phyloP scores from a whole-genome alignment of 2,888 invertebrate species.

The Drosophila meridiana region DNA sequence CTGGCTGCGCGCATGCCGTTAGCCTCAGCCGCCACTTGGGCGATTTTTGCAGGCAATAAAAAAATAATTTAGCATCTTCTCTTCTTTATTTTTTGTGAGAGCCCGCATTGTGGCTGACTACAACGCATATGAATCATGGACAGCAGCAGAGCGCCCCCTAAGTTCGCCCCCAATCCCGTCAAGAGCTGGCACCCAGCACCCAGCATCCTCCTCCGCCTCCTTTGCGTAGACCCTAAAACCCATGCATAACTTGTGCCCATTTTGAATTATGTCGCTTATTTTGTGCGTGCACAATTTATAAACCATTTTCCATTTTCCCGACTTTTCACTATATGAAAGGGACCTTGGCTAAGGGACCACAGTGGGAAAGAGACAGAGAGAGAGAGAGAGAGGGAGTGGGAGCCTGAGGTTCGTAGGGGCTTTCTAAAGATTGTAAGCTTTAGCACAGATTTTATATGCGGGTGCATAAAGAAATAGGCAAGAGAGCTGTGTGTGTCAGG shows the following conservation, averaged over 20 bases:
- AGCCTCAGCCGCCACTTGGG: constrained; percentile 17
- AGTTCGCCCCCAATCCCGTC: not conserved
- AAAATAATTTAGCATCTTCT: constrained; percentile 72
- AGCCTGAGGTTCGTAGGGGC: not conserved
- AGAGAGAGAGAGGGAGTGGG: not conserved
- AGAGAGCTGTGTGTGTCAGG: not conserved
- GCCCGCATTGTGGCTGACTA: constrained; percentile 39
- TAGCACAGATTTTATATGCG: constrained; percentile 43
- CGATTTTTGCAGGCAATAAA: constrained; percentile 68
- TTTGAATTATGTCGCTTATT: constrained; percentile 64
- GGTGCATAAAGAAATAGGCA: constrained; percentile 24
- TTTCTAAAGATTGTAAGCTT: constrained; percentile 26
- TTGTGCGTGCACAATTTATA: constrained; percentile 58
- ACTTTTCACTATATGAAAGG: constrained; percentile 40
- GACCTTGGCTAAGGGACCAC: not conserved
- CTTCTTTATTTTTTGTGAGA: constrained; percentile 34
- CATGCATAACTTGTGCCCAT: constrained; percentile 37
- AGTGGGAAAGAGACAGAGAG: not conserved
- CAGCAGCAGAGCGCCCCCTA: constrained; percentile 3
- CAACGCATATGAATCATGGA: constrained; percentile 66
- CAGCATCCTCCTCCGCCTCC: not conserved
- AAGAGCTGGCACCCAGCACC: not conserved
- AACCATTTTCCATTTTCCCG: constrained; percentile 43
- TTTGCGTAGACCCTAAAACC: constrained; percentile 15
- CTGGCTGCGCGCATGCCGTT: not conserved